Evolutionary conservation across 2,888 invertebrate genomes (phyloP).

Genomic region (Rosalia funebris): DNA sequence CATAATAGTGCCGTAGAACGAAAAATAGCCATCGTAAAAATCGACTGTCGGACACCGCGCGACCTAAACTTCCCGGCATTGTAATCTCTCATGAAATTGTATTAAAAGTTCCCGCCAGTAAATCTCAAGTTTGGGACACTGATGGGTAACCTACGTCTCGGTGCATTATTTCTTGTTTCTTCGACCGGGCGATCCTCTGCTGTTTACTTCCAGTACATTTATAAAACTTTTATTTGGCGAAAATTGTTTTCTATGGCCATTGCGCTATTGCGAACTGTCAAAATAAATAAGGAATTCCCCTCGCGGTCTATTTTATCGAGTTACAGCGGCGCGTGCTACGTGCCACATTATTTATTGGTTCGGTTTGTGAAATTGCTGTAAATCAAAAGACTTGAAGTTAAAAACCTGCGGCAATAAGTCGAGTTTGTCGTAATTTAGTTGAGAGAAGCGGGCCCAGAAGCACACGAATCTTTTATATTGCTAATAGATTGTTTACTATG

Average conservation of each 20-base stretch:
- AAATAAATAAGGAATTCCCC: conserved; percentile 40
- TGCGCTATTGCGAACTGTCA: conserved; percentile 37
- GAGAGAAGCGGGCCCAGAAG: too few species aligned
- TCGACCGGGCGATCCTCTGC: conserved; percentile 26
- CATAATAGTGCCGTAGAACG: conserved; percentile 20
- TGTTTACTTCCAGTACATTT: conserved; percentile 46
- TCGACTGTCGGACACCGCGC: conserved; percentile 39
- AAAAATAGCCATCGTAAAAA: conserved; percentile 41
- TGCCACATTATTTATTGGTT: conserved; percentile 25
- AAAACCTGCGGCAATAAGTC: neutral
- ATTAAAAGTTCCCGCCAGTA: conserved; percentile 51
- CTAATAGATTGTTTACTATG: too few species aligned
- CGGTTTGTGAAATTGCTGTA: conserved; percentile 16
- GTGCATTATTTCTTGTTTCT: conserved; percentile 24
- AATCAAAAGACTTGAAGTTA: conserved; percentile 8
- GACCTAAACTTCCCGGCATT: conserved; percentile 44
- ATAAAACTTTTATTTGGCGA: conserved; percentile 43
- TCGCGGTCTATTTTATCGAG: conserved; percentile 19
- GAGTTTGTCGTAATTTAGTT: neutral
- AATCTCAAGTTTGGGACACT: conserved; percentile 51
- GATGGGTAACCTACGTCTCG: conserved; percentile 47
- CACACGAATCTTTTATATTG: too few species aligned
- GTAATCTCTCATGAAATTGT: conserved; percentile 52
- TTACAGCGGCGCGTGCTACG: conserved; percentile 14
- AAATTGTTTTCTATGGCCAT: conserved; percentile 41